Conservation (phyloP, 2,797 vertebrate genomes). For the Hoplostethus mediterraneus region DNA sequence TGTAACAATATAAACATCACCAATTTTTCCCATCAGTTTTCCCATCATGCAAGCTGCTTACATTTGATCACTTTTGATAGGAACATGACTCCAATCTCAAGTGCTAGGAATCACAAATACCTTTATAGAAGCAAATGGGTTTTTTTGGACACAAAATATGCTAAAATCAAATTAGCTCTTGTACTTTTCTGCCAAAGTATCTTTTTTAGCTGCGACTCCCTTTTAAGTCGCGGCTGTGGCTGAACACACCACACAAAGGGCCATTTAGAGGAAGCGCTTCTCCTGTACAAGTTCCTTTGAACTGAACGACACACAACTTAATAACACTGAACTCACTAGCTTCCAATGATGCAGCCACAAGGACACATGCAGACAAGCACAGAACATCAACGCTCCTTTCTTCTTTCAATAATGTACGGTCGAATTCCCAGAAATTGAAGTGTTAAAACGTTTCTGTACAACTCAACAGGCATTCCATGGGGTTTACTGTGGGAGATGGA, state of each 20-base stretch:
- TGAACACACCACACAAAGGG: constrained; percentile 26
- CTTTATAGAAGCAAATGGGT: too few species aligned
- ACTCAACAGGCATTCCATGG: neutral
- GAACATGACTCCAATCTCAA: too few species aligned
- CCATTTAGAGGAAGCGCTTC: constrained; percentile 49
- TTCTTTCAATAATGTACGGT: too few species aligned
- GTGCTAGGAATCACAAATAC: too few species aligned
- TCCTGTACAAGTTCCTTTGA: constrained; percentile 51
- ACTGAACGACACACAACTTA: neutral
- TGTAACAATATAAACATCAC: neutral
- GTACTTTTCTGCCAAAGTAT: neutral
- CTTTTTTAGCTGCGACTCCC: neutral
- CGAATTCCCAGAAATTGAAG: neutral
- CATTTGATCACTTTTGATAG: too few species aligned
- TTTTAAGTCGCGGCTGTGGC: constrained; percentile 11
- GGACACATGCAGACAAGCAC: neutral
- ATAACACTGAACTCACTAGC: neutral
- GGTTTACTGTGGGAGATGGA: neutral
- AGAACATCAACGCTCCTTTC: neutral
- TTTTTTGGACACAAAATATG: too few species aligned
- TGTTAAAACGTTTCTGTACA: neutral
- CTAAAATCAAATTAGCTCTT: too few species aligned
- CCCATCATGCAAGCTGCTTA: too few species aligned
- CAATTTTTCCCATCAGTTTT: too few species aligned
- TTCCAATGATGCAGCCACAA: constrained; percentile 13